Evolutionary conservation across 2,888 invertebrate genomes (phyloP), one percentile per base, ranked within the genome.

Genomic region (Mongoloraphidia duomilia): DNA sequence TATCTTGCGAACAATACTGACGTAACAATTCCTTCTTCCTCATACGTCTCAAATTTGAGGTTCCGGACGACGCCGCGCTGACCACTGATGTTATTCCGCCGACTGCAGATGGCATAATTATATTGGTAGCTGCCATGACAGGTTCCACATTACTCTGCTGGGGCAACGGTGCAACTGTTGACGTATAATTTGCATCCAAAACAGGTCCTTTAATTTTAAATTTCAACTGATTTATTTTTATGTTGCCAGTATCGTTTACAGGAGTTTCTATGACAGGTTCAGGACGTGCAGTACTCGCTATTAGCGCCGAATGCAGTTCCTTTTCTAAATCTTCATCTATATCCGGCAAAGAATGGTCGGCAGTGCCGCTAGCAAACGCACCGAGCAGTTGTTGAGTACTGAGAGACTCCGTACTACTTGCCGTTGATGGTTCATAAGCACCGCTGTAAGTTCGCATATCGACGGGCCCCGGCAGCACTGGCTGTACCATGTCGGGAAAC

Each of bases 191-290:
- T 0, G 74, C 79, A 58, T 89, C 87, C 52, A 87, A 75, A 59
- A 86, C 80, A 1, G 91, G 91, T 3, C 90, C 91, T 64, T 92
- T 91, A 53, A 91, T 91, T 67, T 92, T 92, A 0, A 92, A 82
- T 64, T 91, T 91, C 5, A 92, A 69, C 62, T 90, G 90, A 66
- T 89, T 89, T 1, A 87, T 68, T 62, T 86, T 86, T 3, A 80
- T 80, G 50, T 72, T 73, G 2, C 66, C 61, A 2, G 69, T 66
- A 51, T 68, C 69, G 38, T 70, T 70, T 17, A 70, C 66, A 12
- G 70, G 67, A 8, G 66, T 66, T 47, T 69, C 69, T 41, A 69
- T 65, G 0, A 69, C 67, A 39, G 71, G 70, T 62, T 68, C 63
- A 26, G 65, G 65, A 50, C 65, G 64, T 12, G 75, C 75, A 48